Evolutionary conservation across 35 echinoderm and acorn worm genomes (phyloP).

Genomic region (Eucidaris tribuloides): DNA sequence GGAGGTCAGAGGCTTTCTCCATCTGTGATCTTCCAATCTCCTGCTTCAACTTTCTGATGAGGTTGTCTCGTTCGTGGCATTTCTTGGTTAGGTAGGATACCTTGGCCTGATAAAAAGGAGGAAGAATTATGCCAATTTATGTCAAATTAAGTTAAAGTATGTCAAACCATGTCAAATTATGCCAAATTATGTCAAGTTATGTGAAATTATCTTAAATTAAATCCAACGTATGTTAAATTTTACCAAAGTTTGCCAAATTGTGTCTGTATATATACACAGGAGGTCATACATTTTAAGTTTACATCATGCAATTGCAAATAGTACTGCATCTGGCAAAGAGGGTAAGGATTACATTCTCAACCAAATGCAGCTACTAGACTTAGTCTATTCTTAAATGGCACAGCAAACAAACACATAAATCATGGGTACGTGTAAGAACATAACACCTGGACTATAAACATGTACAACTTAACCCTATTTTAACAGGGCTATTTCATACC

Average conservation of each 20-base stretch:
- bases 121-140: background rate
- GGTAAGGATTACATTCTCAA: too few relatives aligned
- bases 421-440: too few relatives aligned
- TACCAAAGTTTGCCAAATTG: background rate
- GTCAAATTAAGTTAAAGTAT: background rate
- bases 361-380: too few relatives aligned
- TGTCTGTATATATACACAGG: background rate
- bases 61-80: slow-evolving; percentile 60
- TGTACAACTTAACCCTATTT: too few relatives aligned
- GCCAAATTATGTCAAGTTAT: background rate
- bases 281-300: background rate
- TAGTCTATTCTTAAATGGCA: too few relatives aligned
- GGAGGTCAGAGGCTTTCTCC: slow-evolving; percentile 42
- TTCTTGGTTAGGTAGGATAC: slow-evolving; percentile 70
- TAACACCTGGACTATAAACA: too few relatives aligned
- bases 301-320: too few relatives aligned
- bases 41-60: slow-evolving; percentile 47
- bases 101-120: slow-evolving; percentile 53
- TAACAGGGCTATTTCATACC: too few relatives aligned
- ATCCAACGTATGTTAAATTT: background rate
- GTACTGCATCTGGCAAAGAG: too few relatives aligned
- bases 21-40: slow-evolving; percentile 43
- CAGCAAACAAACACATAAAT: too few relatives aligned
- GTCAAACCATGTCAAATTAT: background rate
- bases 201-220: background rate